Base-by-base conservation (phyloP, 2,888 invertebrate genomes). In the Cephus pulcher region DNA sequence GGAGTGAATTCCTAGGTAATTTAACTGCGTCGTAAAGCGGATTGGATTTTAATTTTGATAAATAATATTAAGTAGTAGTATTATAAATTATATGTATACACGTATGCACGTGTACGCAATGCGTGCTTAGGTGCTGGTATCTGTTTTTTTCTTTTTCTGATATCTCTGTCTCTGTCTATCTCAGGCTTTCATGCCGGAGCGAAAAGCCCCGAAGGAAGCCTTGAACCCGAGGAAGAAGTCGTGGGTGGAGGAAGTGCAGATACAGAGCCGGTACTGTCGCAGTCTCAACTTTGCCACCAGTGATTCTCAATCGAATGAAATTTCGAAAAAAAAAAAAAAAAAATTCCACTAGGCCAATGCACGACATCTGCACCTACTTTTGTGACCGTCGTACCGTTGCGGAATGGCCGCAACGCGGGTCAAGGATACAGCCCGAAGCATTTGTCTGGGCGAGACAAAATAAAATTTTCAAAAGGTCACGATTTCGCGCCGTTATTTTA, bases 201-300 rank as follows among this genome's bases (percentile, higher is more conserved):
- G 15, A 40, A 40, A 40, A 40, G 23, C 40, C 6, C 32, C 70
- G 30, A 12, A 34, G 33, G 34, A 34, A 74, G n/a, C 74, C 74
- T 74, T 74, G 74, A 74, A 74, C 74, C 35, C 74, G 12, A 11
- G 12, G 74, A 34, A 74, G 74, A 34, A 12, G n/a, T 34, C 74
- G 34, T 74, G 74, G 35, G 35, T n/a, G 74, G 34, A 74, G 74
- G 74, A 74, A 74, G 74, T 35, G 35, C 74, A 23, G 74, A 74
- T 74, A 34, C 34, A 34, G 12, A 34, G 32, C 34, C 30, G 32
- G 34, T 34, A 34, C 12, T 74, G 74, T 74, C 35, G n/a, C 35
- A 12, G 34, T 35, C 32, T 70, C 70, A 33, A 70, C 70, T 70
- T 70, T 34, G 74, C 34, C 74, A 30, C n/a, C 74, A 74, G 74